Conservation (phyloP, 2,113 vertebrate species). For the Craseonycteris thonglongyai region DNA sequence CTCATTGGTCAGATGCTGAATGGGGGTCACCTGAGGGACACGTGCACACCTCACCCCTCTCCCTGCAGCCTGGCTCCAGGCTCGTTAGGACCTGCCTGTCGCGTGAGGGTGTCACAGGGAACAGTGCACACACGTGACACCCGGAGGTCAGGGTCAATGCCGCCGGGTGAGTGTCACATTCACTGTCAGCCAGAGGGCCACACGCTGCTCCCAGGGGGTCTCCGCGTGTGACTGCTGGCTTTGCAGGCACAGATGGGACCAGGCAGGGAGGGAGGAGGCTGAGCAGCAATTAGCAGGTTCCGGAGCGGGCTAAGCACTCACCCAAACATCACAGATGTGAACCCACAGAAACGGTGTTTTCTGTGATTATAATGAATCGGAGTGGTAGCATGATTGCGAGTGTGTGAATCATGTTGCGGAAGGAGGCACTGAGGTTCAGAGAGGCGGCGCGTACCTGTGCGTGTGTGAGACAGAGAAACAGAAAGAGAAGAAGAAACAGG, state of each 20-base stretch:
- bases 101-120: neutral
- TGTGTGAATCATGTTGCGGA: neutral
- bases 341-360: neutral
- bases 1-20: neutral
- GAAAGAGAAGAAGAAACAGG: neutral
- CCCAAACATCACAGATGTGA: neutral
- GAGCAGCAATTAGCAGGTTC: neutral
- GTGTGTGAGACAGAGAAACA: neutral
- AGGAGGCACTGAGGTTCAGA: neutral
- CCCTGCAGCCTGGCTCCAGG: neutral
- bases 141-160: neutral
- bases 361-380: neutral
- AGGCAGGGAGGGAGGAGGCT: neutral
- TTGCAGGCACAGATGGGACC: neutral
- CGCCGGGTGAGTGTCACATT: neutral
- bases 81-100: neutral
- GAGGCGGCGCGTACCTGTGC: neutral
- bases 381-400: neutral
- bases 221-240: neutral
- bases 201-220: neutral
- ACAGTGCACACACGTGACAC: fast-evolving
- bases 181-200: neutral
- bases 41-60: fast-evolving
- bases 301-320: neutral
- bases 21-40: neutral